phyloP scores from a whole-genome alignment of 2,888 invertebrate species.

The Pyrochroa serraticornis region DNA sequence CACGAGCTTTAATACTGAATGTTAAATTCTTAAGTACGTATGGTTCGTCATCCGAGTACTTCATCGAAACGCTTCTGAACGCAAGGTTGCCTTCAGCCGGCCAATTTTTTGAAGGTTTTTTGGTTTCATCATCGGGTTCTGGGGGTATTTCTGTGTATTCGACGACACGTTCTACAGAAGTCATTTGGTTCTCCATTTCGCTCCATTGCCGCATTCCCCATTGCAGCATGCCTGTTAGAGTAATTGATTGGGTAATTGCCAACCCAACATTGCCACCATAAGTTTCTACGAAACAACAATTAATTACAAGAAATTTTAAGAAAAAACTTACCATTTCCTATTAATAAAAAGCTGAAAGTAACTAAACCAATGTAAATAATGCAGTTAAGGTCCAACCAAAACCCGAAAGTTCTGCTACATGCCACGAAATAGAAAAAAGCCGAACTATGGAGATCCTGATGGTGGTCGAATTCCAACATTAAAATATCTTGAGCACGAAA shows the following conservation, averaged over 20 bases:
- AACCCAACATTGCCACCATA: slow-evolving; percentile 54
- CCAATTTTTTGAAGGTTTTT: slow-evolving; percentile 68
- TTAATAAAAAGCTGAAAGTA: slow-evolving; percentile 44
- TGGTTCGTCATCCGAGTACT: slow-evolving; percentile 13
- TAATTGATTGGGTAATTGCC: slow-evolving; percentile 53
- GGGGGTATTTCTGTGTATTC: slow-evolving; percentile 77
- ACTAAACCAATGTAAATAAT: slow-evolving; percentile 45
- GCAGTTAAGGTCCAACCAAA: slow-evolving; percentile 65
- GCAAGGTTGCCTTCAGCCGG: slow-evolving; percentile 52
- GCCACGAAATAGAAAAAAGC: slow-evolving; percentile 73
- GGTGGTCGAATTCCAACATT: slow-evolving; percentile 67
- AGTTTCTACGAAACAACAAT: slow-evolving; percentile 41
- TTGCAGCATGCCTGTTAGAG: slow-evolving; percentile 66
- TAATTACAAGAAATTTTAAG: too few species aligned
- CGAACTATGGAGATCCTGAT: slow-evolving; percentile 72
- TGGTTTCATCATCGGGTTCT: slow-evolving; percentile 56
- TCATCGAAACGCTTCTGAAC: slow-evolving; percentile 11
- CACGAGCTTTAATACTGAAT: slow-evolving; percentile 69
- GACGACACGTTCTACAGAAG: slow-evolving; percentile 86
- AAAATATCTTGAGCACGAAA: slow-evolving; percentile 70
- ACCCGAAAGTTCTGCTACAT: slow-evolving; percentile 73
- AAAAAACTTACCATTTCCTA: slow-evolving; percentile 22
- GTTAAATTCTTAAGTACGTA: slow-evolving; percentile 71
- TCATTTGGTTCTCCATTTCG: slow-evolving; percentile 74
- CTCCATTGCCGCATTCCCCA: slow-evolving; percentile 77